Conservation (phyloP, 2,888 invertebrate genomes). For the Drosophila engyochracea region DNA sequence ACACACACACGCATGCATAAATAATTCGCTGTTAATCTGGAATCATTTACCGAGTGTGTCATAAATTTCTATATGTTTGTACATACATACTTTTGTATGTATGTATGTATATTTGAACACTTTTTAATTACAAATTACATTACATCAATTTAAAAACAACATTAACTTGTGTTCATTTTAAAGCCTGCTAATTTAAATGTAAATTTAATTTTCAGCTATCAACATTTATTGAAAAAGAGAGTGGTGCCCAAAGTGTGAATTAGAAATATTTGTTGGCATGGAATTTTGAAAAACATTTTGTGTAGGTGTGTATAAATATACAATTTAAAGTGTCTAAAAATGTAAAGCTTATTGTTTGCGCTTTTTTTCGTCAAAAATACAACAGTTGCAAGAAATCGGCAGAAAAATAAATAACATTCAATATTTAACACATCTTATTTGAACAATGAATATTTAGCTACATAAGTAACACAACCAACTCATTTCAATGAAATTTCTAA, state of each 20-base stretch:
- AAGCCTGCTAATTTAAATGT: slow-evolving; percentile 49
- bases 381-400: not conserved
- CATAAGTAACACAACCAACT: not conserved
- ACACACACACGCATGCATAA: not conserved
- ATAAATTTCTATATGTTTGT: slow-evolving; percentile 24
- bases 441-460: not conserved
- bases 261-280: not conserved
- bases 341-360: not conserved
- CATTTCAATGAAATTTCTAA: not conserved
- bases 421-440: not conserved
- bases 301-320: not conserved
- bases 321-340: not conserved
- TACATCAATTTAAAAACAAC: slow-evolving; percentile 42
- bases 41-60: slow-evolving; percentile 34
- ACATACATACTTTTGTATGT: not conserved
- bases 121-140: slow-evolving; percentile 43
- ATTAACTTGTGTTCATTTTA: slow-evolving; percentile 17
- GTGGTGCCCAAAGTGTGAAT: not conserved
- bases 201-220: slow-evolving; percentile 42
- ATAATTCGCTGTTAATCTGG: slow-evolving; percentile 24
- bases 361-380: not conserved
- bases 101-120: slow-evolving; percentile 10
- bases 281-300: not conserved
- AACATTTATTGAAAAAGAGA: not conserved
- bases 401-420: not conserved